Evolutionary conservation across 2,888 invertebrate genomes (phyloP).

Genomic region (Parnassius orleans): DNA sequence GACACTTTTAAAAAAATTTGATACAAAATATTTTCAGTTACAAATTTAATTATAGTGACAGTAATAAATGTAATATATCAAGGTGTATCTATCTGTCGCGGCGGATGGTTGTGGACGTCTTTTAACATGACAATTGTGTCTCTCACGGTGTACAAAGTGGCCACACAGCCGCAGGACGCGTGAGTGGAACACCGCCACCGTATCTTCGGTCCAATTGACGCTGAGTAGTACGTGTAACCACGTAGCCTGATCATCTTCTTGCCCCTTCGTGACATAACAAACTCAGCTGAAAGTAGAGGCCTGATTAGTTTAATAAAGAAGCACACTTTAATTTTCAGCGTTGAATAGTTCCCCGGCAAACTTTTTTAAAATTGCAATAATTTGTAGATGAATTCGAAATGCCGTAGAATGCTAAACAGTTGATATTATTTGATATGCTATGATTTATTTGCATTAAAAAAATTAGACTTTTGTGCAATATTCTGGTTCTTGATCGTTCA

Average conservation of each 20-base stretch:
- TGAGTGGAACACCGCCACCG: constrained; percentile 37
- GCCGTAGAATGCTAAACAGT: no score
- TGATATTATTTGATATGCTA: no score
- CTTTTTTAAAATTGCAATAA: no score
- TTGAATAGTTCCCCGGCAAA: no score
- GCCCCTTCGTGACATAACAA: constrained; percentile 35
- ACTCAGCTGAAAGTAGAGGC: constrained; percentile 30
- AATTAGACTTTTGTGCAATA: no score
- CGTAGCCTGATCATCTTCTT: constrained; percentile 32
- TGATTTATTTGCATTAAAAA: no score
- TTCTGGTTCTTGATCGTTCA: no score
- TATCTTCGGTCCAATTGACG: constrained; percentile 26
- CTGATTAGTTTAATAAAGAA: not conserved
- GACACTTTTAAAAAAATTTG: no score
- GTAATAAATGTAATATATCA: not conserved
- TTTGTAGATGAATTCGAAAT: no score
- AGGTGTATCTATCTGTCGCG: constrained; percentile 16
- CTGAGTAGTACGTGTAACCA: constrained; percentile 37
- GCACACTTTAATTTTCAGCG: no score
- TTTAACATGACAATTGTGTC: constrained; percentile 27
- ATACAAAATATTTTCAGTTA: no score
- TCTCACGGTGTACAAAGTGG: constrained; percentile 37
- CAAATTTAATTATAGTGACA: no score
- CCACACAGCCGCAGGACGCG: constrained; percentile 41
- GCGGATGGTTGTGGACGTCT: constrained; percentile 34